A percentile compares a stretch with the other conserved stretches of the same genome.
Evolutionary conservation across 2,113 vertebrate species (phyloP).

Genomic region (Onychostruthus taczanowskii): DNA sequence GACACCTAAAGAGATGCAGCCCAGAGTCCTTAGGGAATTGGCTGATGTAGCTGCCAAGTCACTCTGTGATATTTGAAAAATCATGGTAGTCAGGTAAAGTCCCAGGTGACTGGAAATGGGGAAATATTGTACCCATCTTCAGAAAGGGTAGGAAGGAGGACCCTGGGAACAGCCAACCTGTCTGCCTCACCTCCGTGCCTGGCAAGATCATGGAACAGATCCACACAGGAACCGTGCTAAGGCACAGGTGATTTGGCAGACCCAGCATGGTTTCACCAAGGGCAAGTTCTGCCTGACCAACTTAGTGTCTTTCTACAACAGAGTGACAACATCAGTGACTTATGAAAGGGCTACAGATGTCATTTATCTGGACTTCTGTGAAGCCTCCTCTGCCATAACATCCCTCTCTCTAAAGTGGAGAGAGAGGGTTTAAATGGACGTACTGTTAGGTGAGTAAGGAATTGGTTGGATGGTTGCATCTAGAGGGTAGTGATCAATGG

Average conservation of each 20-base stretch:
- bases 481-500: neutral
- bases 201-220: neutral
- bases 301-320: neutral
- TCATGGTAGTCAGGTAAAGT: neutral
- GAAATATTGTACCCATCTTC: neutral
- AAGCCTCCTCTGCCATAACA: neutral
- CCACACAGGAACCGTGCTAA: neutral
- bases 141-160: neutral
- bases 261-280: neutral
- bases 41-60: neutral
- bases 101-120: neutral
- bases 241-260: neutral
- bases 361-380: neutral
- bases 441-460: neutral
- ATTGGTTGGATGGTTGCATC: neutral
- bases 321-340: neutral
- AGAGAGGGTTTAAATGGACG: no score
- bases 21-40: neutral
- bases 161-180: rapidly evolving
- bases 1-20: neutral
- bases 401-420: neutral
- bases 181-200: neutral
- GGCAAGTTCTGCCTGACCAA: neutral
- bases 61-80: neutral
- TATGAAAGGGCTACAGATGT: neutral